Evolutionary conservation across 2,113 vertebrate species (phyloP).

Genomic region (Brienomyrus longianalis): DNA sequence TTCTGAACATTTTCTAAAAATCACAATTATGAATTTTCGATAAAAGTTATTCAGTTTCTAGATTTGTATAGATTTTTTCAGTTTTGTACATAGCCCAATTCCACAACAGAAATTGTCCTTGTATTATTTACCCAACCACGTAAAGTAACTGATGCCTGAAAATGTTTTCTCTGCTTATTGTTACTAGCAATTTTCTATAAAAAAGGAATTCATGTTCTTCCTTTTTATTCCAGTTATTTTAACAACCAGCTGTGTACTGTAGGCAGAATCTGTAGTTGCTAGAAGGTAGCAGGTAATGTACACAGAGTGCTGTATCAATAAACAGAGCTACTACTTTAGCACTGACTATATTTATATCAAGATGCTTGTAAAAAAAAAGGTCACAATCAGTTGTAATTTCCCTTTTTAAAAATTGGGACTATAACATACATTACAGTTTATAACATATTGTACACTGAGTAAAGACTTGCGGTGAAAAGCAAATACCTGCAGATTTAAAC

Average conservation of each 20-base stretch:
- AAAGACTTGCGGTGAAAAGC: not conserved
- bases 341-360: not conserved
- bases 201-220: not conserved
- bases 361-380: not conserved
- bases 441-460: not conserved
- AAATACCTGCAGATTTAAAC: not conserved
- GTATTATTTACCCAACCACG: not conserved
- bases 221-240: not conserved
- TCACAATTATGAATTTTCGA: not conserved
- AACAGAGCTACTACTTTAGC: not conserved
- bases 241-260: not conserved
- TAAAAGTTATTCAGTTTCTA: not conserved
- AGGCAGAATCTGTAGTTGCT: not conserved
- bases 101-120: not conserved
- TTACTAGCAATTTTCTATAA: not conserved
- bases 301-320: not conserved
- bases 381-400: not conserved
- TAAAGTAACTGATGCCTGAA: not conserved
- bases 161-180: not conserved
- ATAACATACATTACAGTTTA: not conserved
- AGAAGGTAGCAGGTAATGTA: not conserved
- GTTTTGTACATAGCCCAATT: not conserved
- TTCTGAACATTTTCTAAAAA: not conserved
- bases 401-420: not conserved
- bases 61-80: not conserved